Evolutionary conservation across 2,113 vertebrate species (phyloP), one percentile per base, ranked within the genome.

Genomic region (Anser brachyrhynchus): DNA sequence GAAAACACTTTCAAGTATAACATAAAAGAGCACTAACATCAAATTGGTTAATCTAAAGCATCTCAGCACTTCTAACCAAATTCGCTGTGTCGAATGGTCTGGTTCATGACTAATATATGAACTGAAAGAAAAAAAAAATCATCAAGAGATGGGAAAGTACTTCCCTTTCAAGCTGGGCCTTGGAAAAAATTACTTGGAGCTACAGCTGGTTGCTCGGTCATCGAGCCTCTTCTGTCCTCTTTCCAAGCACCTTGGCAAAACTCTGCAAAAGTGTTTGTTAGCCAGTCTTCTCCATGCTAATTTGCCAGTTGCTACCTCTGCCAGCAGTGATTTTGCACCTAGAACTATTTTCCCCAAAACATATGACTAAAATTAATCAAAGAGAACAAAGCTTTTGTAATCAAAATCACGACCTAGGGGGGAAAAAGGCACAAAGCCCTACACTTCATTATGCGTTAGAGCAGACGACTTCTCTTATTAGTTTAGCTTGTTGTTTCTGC

Each of bases 381-480:
- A 75, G 35, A 31, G 31, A 95, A 71, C 20, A 15, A 95, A 93
- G 51, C 44, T 89, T 84, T 67, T 62, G 75, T 81, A 83, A 92
- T 86, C 31, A 93, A 74, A 89, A 90, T 37, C 79, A 46, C 49
- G 79, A 43, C 25, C 20, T 37, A 64, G 54, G 41, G 61, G 90
- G 33, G 29, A 80, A 92, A 83, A 87, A 69, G 28, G 55, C 49
- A 85, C 46, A 43, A 39, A 80, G 74, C 41, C 20, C 62, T 51
- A n/a, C n/a, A 41, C 49, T 80, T 71, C 44, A 49, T 70, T 51
- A 82, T 5, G 13, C 28, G 41, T 51, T 19, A 89, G 58, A 73
- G 73, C 17, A 85, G 62, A 91, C 80, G 75, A 76, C 80, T 91
- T 89, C 54, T 73, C 80, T 83, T 59, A 72, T 81, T 51, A 26